Conservation (phyloP, 2,797 vertebrate species). For the Myiothlypis chrysogaster region DNA sequence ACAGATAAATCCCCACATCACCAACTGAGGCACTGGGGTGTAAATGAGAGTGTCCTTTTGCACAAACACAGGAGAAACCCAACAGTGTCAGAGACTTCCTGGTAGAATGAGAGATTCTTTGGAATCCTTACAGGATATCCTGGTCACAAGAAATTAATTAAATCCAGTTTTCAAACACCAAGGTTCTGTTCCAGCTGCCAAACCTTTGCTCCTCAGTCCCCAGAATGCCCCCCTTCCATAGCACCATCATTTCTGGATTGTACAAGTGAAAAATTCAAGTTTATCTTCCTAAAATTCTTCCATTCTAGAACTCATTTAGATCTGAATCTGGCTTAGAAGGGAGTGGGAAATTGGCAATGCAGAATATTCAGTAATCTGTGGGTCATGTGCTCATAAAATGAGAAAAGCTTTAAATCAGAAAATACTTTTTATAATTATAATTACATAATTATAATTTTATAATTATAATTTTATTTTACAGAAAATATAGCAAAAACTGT, state of each 20-base stretch:
- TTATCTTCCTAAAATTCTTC: background rate
- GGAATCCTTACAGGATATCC: background rate
- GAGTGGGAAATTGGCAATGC: background rate
- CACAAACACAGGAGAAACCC: background rate
- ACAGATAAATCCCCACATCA: background rate
- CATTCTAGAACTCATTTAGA: background rate
- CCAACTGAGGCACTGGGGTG: background rate
- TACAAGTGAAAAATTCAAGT: background rate
- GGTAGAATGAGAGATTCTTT: background rate
- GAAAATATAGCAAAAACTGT: background rate
- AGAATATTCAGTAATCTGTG: background rate
- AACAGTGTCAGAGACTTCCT: background rate
- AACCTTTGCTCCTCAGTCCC: rapidly evolving
- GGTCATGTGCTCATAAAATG: background rate
- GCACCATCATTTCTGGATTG: background rate
- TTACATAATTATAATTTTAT: too few species aligned
- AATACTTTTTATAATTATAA: background rate
- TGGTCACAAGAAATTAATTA: background rate
- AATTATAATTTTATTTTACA: background rate
- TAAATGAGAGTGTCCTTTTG: background rate
- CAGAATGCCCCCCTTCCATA: background rate
- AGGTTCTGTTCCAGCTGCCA: background rate
- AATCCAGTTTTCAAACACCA: rapidly evolving
- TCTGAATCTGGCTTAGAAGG: background rate
- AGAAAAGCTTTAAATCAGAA: background rate